Conservation (phyloP, 1,140 invertebrate genomes). For the Leptopilina boulardi region DNA sequence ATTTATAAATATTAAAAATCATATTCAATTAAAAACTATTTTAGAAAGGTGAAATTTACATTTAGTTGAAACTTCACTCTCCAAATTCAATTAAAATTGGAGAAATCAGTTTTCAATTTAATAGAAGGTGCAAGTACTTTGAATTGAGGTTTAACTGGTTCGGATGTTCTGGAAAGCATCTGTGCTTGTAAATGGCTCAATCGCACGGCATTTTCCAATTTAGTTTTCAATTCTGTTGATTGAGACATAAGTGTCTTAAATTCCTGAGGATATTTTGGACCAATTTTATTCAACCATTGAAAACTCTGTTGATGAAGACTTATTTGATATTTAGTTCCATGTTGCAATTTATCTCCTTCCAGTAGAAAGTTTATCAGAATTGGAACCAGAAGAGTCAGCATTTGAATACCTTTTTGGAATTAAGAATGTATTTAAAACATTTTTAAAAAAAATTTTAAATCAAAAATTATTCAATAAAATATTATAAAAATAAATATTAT, state of each 20-base stretch:
- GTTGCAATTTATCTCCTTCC: slow-evolving; percentile 80
- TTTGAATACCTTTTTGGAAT: slow-evolving; percentile 85
- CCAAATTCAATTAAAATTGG: slow-evolving; percentile 86
- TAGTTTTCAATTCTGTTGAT: slow-evolving; percentile 85
- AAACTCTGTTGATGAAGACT: slow-evolving; percentile 91
- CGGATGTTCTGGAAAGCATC: slow-evolving; percentile 67
- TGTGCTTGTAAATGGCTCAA: slow-evolving; percentile 80
- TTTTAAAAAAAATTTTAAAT: neutral
- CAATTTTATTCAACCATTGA: slow-evolving; percentile 92
- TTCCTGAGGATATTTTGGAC: slow-evolving; percentile 93
- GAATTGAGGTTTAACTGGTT: slow-evolving; percentile 77
- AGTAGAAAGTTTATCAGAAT: slow-evolving; percentile 91
- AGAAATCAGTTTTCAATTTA: slow-evolving; percentile 97
- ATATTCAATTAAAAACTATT: neutral
- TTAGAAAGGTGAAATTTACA: neutral
- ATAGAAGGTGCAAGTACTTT: slow-evolving; percentile 83
- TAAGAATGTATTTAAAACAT: slow-evolving; percentile 44
- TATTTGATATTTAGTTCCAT: slow-evolving; percentile 80
- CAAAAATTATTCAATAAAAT: no score
- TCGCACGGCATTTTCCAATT: slow-evolving; percentile 91
- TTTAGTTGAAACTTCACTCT: neutral
- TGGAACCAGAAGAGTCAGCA: slow-evolving; percentile 91
- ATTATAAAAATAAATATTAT: no score
- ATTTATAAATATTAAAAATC: no score
- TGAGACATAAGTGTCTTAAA: slow-evolving; percentile 93